Base-by-base conservation (phyloP, 92 coral and sea anemone species). In the Porites divaricata region DNA sequence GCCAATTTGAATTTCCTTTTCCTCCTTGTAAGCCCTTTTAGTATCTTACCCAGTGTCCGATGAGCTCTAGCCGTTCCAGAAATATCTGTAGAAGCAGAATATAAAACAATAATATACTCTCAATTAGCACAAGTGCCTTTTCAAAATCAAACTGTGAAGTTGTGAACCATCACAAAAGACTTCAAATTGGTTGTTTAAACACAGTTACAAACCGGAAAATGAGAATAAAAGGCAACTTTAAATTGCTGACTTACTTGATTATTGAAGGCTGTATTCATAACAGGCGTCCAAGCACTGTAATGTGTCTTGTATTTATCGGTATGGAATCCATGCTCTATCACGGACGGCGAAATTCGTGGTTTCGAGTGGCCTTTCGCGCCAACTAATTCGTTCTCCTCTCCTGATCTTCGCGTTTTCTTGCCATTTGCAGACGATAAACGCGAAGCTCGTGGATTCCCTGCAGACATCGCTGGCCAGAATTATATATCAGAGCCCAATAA, bases 31-130 rank as follows among this genome's bases (percentile, higher is more conserved):
- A 4, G 20, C 1, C 2, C 16, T 15, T 8, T 10, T 19, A 73
- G 5, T 53, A 13, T 8, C 98, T 86, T 86, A 94, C 98, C 98
- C 98, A 94, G 53, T 94, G 90, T 59, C 98, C 95, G 67, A 94
- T 89, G 11, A 94, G 85, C 72, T 94, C 93, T 5, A 93, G 82
- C 19, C 98, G 95, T 67, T 92, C 98, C 68, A 87, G 69, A 77
- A 86, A 94, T 16, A 94, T 75, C 98, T 94, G 61, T 11, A 54
- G 59, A 74, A 85, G 54, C 58, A 76, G 56, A 79, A 41, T 1
- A 63, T 41, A 14, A 35, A 2, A 19, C 13, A 35, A 72, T 63
- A 57, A 77, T 63, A 64, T 35, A 17, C 84, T 52, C 35, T 17
- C 16, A 80, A 68, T 80, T 68, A 67, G 13, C 71, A 77, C 81